These are phyloP conservation scores for Branchellion lobata DNA, from an alignment of 2,888 invertebrate genomes.

Conservation along the genomic window DNA sequence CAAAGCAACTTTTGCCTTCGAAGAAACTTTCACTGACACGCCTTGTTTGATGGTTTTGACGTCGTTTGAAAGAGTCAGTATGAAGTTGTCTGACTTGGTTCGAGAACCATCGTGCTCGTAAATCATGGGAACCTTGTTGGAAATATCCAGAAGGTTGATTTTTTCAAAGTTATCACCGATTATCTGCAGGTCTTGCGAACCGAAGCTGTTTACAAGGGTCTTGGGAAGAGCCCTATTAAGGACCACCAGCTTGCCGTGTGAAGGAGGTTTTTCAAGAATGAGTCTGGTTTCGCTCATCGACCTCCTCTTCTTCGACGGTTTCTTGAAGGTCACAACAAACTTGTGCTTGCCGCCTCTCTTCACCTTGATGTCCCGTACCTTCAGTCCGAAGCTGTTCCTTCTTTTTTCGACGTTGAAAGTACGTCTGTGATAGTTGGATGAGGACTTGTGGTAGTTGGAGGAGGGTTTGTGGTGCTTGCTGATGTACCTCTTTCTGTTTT, in stretches of 20 bases:
- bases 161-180: slow-evolving; percentile 21
- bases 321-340: slow-evolving; percentile 27
- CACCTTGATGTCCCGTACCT: slow-evolving; percentile 23
- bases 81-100: slow-evolving; percentile 17
- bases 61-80: slow-evolving; percentile 33
- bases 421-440: neutral
- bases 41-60: slow-evolving; percentile 35
- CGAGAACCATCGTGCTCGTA: slow-evolving; percentile 38
- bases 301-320: slow-evolving; percentile 26
- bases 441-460: neutral
- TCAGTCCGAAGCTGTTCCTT: slow-evolving; percentile 7
- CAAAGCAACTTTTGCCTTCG: neutral
- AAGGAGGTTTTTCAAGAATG: slow-evolving; percentile 19
- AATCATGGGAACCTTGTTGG: slow-evolving; percentile 34
- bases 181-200: neutral
- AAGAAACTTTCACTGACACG: slow-evolving; percentile 24
- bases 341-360: slow-evolving; percentile 12
- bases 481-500: neutral
- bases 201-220: neutral
- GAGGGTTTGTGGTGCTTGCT: neutral
- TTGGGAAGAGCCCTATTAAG: neutral
- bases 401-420: neutral
- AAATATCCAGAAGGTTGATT: slow-evolving; percentile 9
- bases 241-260: slow-evolving; percentile 27
- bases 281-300: slow-evolving; percentile 33